Evolutionary conservation across 92 coral and sea anemone species (phyloP).

Genomic region (Montipora capitata): DNA sequence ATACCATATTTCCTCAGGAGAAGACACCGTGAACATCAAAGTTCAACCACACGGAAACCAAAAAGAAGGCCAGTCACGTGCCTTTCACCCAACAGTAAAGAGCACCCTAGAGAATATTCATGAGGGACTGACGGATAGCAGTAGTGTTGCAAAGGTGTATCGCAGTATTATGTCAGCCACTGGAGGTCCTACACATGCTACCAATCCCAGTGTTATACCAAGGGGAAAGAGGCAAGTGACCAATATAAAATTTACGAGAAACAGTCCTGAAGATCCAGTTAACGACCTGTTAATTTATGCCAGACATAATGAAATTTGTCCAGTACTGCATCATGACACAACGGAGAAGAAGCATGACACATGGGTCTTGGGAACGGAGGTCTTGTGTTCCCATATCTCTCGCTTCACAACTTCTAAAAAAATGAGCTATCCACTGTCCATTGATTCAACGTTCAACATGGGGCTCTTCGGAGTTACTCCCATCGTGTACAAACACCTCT

Average conservation of each 20-base stretch:
- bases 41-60: too few species aligned
- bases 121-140: background rate
- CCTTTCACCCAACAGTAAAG: too few species aligned
- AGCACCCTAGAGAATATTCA: too few species aligned
- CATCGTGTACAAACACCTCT: slow-evolving; percentile 33
- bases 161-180: background rate
- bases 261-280: slow-evolving; percentile 13
- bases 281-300: slow-evolving; percentile 46
- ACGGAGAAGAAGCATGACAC: too few species aligned
- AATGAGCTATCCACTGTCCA: slow-evolving; percentile 28
- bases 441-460: slow-evolving; percentile 59
- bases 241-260: slow-evolving; percentile 11
- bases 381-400: slow-evolving; percentile 6
- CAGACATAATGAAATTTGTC: slow-evolving; percentile 4
- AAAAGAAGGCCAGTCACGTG: too few species aligned
- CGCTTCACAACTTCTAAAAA: slow-evolving; percentile 20
- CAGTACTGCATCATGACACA: slow-evolving; percentile 17
- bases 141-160: slow-evolving; percentile 9
- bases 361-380: slow-evolving; percentile 32
- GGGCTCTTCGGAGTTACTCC: slow-evolving; percentile 42
- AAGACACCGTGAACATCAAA: too few species aligned
- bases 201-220: slow-evolving; percentile 25
- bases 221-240: slow-evolving; percentile 24
- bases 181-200: slow-evolving; percentile 26
- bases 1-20: slow-evolving; percentile 39